Conservation (phyloP, 2,113 vertebrate species). For the Campylomormyrus numenius region DNA sequence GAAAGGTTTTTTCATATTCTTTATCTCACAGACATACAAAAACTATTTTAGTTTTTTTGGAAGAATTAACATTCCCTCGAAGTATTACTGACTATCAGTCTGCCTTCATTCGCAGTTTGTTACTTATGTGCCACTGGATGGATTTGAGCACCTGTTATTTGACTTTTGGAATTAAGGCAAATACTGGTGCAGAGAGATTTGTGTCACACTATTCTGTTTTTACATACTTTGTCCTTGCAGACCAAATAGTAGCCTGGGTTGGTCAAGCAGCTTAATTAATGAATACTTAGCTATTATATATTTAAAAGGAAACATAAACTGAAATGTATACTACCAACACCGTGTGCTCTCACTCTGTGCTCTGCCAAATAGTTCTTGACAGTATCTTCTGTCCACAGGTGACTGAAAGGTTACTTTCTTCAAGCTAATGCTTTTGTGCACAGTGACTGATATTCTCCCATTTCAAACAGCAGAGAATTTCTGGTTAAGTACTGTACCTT, state of each 20-base stretch:
- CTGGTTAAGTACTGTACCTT: not conserved
- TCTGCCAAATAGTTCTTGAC: conserved; percentile 49
- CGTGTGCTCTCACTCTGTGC: conserved; percentile 37
- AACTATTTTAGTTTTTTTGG: not conserved
- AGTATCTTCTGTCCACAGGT: conserved; percentile 39
- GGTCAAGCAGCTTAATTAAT: conserved; percentile 34
- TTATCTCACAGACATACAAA: not conserved
- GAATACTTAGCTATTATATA: conserved; percentile 36
- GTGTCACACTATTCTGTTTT: not conserved
- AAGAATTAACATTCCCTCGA: conserved; percentile 4
- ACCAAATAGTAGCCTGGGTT: conserved; percentile 35
- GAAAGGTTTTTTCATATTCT: not conserved
- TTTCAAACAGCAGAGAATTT: not conserved
- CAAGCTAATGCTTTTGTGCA: not conserved
- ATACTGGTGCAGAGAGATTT: not conserved
- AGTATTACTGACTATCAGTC: not conserved
- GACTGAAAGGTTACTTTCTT: not conserved
- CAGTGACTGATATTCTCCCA: not conserved
- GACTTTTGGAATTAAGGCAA: not conserved
- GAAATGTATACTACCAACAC: conserved; percentile 40
- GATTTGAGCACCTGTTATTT: not conserved
- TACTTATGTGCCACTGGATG: conserved; percentile 30
- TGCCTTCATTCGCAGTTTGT: conserved; percentile 1
- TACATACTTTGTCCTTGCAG: conserved; percentile 5
- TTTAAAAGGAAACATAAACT: conserved; percentile 25